These are phyloP conservation scores for Hedychridium roseum DNA, from an alignment of 2,888 invertebrate species.

Conservation along the genomic window DNA sequence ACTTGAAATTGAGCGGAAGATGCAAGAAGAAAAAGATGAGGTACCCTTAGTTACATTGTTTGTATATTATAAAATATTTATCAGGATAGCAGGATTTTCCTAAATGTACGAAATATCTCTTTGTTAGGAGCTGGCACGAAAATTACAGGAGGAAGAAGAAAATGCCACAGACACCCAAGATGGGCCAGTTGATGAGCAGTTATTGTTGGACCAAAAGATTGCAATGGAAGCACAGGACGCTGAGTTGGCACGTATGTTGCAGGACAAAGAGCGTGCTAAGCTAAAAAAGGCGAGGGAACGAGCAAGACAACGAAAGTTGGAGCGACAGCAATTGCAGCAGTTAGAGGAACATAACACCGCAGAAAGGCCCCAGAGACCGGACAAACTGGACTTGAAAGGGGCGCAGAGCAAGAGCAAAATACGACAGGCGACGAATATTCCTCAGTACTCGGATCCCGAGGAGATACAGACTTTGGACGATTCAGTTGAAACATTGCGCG, in stretches of 20 bases:
- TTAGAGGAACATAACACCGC: slow-evolving; percentile 56
- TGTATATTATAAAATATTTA: neutral
- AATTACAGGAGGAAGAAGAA: slow-evolving; percentile 77
- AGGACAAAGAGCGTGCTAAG: slow-evolving; percentile 78
- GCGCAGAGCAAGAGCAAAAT: slow-evolving; percentile 28
- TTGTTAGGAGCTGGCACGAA: slow-evolving; percentile 74
- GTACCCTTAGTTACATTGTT: slow-evolving; percentile 56
- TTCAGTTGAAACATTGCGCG: slow-evolving; percentile 42
- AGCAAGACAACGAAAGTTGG: slow-evolving; percentile 64
- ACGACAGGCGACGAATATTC: slow-evolving; percentile 23
- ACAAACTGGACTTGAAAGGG: slow-evolving; percentile 53
- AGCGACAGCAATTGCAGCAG: slow-evolving; percentile 67
- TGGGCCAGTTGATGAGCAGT: slow-evolving; percentile 51
- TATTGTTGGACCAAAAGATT: slow-evolving; percentile 68
- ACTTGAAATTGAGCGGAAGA: slow-evolving; percentile 67
- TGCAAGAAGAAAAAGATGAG: slow-evolving; percentile 79
- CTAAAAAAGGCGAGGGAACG: slow-evolving; percentile 75
- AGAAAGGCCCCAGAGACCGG: slow-evolving; percentile 56
- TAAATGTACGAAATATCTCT: no score
- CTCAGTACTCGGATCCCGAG: slow-evolving; percentile 57
- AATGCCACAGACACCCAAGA: slow-evolving; percentile 68
- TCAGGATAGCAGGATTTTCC: no score
- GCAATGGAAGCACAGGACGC: slow-evolving; percentile 84
- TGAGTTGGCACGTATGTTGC: slow-evolving; percentile 78
- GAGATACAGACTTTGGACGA: slow-evolving; percentile 60